Evolutionary conservation across 2,888 invertebrate species (phyloP), one percentile per base, ranked within the genome.

Genomic region (Tipula confusa): DNA sequence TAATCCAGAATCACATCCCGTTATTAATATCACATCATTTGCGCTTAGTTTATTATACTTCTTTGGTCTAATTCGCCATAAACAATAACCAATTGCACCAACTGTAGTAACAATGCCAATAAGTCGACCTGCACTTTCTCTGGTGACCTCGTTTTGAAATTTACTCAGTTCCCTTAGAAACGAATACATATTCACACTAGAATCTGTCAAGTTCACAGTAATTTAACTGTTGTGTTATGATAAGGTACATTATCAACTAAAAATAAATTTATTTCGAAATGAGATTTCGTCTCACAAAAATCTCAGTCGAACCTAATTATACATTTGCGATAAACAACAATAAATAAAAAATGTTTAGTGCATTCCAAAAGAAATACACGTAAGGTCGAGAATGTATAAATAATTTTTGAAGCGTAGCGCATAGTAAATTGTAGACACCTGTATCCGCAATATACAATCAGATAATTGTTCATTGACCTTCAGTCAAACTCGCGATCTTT

Each of bases 1-100:
- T 15, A 97, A 91, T 1, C 97, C 97, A 84, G 95, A 94, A 89
- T 97, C 96, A 88, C 97, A 97, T 79, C 97, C 97, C 6, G 95
- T 95, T 85, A 97, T 93, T 18, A 95, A 91, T 48, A 94, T 90
- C 1, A 94, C 91, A 87, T 89, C 87, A 28, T 86, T 87, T 4
- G 87, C 86, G 7, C 87, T 87, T 1, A 88, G 85, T 9, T 84
- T 80, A 13, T 84, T 85, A 7, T 85, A 29, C 80, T 84, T 11
- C 28, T 33, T 84, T 33, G 29, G 31, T 11, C 64, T 79, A n/a
- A 83, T 82, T 64, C 64, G 18, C 64, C 64, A 64, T 24, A 64
- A 24, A 24, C 64, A 64, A 24, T 64, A 64, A 64, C 64, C 11
- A 64, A 64, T 64, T 9, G 24, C 64, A 18, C 64, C 24, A 9